Base-by-base conservation (phyloP, 2,888 invertebrate species). In the Galeopsomyia nigrocyanea region DNA sequence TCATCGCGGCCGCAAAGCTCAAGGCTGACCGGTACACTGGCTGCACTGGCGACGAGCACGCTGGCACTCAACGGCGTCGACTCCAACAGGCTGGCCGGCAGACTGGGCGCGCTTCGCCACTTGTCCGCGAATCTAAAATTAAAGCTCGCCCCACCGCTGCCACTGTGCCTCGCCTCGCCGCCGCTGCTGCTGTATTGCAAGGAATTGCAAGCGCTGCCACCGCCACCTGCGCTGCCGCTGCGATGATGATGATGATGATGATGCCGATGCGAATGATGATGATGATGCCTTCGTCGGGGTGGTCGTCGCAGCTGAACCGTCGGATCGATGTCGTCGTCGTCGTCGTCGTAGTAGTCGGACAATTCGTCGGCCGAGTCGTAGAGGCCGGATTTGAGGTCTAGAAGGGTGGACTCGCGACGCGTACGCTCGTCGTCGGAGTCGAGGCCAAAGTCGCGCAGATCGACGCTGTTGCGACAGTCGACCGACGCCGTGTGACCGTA, bases 1-100 rank as follows among this genome's bases (percentile, higher is more conserved):
- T 60, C 60, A 21, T 60, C 60, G 47, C 69, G 58, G 46, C 88
- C 77, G 87, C 90, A 89, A 79, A 92, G 88, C 88, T 92, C 91
- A 76, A 92, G 88, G 82, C 92, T 90, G 81, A 91, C 91, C 80
- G 92, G 92, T 73, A 92, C 90, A 81, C 90, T 90, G 57, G 90
- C 85, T 81, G 85, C 89, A 81, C 84, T 73, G 22, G 76, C 57
- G 55, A 69, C 51, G 31, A 56, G 56, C 50, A 53, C 22, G 64
- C 65, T 68, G 74, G 76, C 71, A 73, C 70, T 62, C 70, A 53
- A 76, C 53, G 16, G 19, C 21, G 78, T 78, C 71, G 79, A 80
- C 77, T 81, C 83, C 76, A 79, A 78, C 61, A 75, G 79, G 82
- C 78, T 80, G 78, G 80, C 82, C 75, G 81, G 81, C 78, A 86